These are phyloP conservation scores for Spea hammondii DNA, from an alignment of 2,797 vertebrate species.

Conservation along the genomic window DNA sequence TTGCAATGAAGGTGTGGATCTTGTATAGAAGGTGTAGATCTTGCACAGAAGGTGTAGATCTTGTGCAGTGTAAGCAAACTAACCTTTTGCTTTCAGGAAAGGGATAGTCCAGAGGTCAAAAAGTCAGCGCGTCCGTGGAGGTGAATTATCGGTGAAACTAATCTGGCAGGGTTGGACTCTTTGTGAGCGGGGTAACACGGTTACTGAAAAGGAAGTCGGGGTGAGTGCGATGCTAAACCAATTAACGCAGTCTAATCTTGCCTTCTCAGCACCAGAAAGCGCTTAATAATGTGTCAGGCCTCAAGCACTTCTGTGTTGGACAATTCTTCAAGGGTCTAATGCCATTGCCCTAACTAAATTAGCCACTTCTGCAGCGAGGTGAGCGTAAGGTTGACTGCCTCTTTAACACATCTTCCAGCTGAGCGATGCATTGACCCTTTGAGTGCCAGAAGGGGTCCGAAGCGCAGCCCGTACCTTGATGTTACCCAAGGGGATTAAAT, in stretches of 20 bases:
- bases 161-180: conserved; percentile 73
- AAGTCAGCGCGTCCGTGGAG: conserved; percentile 90
- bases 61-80: too few species aligned
- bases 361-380: conserved; percentile 71
- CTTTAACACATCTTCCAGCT: conserved; percentile 75
- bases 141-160: conserved; percentile 89
- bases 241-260: conserved; percentile 89
- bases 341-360: conserved; percentile 87
- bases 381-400: conserved; percentile 78
- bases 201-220: conserved; percentile 72
- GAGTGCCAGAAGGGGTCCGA: background rate
- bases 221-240: conserved; percentile 74
- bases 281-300: conserved; percentile 77
- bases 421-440: conserved; percentile 47
- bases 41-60: too few species aligned
- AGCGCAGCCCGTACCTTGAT: background rate
- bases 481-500: too few species aligned
- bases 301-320: conserved; percentile 69
- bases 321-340: conserved; percentile 79
- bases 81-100: too few species aligned
- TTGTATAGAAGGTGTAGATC: too few species aligned
- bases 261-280: conserved; percentile 78
- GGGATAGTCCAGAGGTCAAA: conserved; percentile 74
- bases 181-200: conserved; percentile 80
- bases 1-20: too few species aligned